A percentile compares a stretch with the other conserved stretches of the same genome.
Conservation (phyloP, 2,888 invertebrate genomes). For the Drosophila diplacantha region DNA sequence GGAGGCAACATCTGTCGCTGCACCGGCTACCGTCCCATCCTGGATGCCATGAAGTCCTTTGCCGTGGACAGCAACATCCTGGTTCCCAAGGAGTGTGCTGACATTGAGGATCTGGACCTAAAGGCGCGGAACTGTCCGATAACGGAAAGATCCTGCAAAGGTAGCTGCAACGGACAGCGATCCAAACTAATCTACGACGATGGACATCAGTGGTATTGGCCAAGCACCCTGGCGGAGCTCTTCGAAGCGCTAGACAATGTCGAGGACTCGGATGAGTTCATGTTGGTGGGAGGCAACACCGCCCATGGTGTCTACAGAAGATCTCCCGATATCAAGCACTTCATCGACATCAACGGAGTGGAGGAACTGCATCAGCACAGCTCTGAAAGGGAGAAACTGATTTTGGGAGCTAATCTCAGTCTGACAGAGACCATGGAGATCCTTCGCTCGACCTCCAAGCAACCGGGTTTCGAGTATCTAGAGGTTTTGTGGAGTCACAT, state of each 20-base stretch:
- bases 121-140: constrained; percentile 71
- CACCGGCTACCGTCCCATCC: constrained; percentile 87
- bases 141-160: constrained; percentile 73
- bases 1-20: constrained; percentile 89
- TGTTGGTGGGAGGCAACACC: constrained; percentile 87
- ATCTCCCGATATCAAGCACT: constrained; percentile 75
- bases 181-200: constrained; percentile 42
- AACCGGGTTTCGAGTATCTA: constrained; percentile 80
- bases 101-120: constrained; percentile 77
- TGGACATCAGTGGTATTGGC: constrained; percentile 73
- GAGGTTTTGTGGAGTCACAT: constrained; percentile 79
- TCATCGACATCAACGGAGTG: constrained; percentile 83
- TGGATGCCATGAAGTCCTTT: constrained; percentile 88
- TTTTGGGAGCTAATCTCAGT: constrained; percentile 77
- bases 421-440: constrained; percentile 79
- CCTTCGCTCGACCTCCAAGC: constrained; percentile 65
- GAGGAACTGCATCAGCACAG: constrained; percentile 79
- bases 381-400: constrained; percentile 61
- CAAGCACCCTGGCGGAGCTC: constrained; percentile 56
- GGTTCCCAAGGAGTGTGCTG: constrained; percentile 77
- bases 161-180: constrained; percentile 57
- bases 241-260: constrained; percentile 73
- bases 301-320: constrained; percentile 82
- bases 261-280: constrained; percentile 78
- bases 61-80: constrained; percentile 81